phyloP scores from a whole-genome alignment of 2,797 vertebrate genomes.

The Rhinatrema bivittatum region DNA sequence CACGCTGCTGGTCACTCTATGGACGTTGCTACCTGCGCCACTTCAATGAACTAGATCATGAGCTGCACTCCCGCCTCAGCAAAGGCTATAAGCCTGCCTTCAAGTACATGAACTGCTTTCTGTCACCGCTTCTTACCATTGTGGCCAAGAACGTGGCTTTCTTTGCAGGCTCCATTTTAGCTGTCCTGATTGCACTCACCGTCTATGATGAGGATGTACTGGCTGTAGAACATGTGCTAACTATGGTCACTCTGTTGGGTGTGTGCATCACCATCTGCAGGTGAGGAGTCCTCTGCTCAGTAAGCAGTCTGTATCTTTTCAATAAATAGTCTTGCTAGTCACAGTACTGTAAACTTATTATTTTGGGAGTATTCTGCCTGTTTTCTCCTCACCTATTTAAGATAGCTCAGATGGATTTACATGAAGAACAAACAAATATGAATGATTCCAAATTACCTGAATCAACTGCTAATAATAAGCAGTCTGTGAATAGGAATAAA shows the following conservation, averaged over 20 bases:
- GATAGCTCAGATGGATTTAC: too few relatives aligned
- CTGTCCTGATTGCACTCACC: slow-evolving; percentile 93
- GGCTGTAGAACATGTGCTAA: slow-evolving; percentile 89
- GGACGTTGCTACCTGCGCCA: slow-evolving; percentile 95
- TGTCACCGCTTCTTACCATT: slow-evolving; percentile 86
- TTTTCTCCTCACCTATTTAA: too few relatives aligned
- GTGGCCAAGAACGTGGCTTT: slow-evolving; percentile 94
- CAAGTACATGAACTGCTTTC: slow-evolving; percentile 98
- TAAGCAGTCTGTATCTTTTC: too few relatives aligned
- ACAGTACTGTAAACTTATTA: too few relatives aligned
- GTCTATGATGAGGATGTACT: slow-evolving; percentile 96
- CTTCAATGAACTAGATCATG: slow-evolving; percentile 95
- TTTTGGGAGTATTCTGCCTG: too few relatives aligned
- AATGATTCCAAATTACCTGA: too few relatives aligned
- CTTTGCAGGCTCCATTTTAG: slow-evolving; percentile 92
- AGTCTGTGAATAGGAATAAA: too few relatives aligned
- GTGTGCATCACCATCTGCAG: slow-evolving; percentile 91
- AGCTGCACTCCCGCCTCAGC: slow-evolving; percentile 91
- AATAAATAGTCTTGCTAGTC: too few relatives aligned
- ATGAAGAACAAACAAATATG: too few relatives aligned
- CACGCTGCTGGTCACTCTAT: slow-evolving; percentile 95
- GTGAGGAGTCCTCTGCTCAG: slow-evolving; percentile 43
- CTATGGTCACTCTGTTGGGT: slow-evolving; percentile 88
- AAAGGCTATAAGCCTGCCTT: slow-evolving; percentile 94
- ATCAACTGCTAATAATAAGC: too few relatives aligned